A percentile compares a stretch with the other conserved stretches of the same genome.
phyloP scores from a whole-genome alignment of 1,140 invertebrate species.

The Aphelinus certus region DNA sequence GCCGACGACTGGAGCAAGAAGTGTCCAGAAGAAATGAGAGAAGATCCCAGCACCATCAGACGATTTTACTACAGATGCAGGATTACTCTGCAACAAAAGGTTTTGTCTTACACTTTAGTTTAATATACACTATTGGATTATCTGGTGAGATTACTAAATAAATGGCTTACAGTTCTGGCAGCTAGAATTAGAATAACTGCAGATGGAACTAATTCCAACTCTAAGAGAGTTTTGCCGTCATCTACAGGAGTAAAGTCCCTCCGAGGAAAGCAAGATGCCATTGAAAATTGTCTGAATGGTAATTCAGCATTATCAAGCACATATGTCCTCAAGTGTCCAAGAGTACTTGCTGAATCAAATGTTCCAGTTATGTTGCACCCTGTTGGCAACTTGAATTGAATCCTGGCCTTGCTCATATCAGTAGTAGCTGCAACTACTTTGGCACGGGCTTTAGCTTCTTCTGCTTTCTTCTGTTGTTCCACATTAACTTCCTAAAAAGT shows the following conservation, averaged over 20 bases:
- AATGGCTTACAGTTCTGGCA: conserved; percentile 59
- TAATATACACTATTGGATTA: background rate
- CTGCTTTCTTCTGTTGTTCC: conserved; percentile 38
- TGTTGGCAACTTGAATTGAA: conserved; percentile 87
- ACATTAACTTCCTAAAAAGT: conserved; percentile 40
- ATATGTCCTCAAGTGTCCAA: conserved; percentile 69
- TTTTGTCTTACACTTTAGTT: background rate
- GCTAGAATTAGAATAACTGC: conserved; percentile 83
- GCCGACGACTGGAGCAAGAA: conserved; percentile 51
- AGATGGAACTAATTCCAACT: conserved; percentile 80
- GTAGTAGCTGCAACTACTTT: conserved; percentile 44
- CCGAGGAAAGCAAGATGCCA: conserved; percentile 84
- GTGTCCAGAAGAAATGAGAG: conserved; percentile 54
- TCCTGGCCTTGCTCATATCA: conserved; percentile 66
- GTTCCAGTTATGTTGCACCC: conserved; percentile 74
- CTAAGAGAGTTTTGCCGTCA: conserved; percentile 71
- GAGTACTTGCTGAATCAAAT: conserved; percentile 69
- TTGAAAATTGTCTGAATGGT: conserved; percentile 69
- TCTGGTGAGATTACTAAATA: background rate
- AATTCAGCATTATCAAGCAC: conserved; percentile 68
- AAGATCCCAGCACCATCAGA: conserved; percentile 48
- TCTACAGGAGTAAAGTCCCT: conserved; percentile 74
- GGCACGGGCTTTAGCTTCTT: conserved; percentile 28
- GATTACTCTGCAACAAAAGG: conserved; percentile 46
- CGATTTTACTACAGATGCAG: conserved; percentile 45